phyloP scores from a whole-genome alignment of 2,113 vertebrate species.

The Pseudolaguvia tuberculata region DNA sequence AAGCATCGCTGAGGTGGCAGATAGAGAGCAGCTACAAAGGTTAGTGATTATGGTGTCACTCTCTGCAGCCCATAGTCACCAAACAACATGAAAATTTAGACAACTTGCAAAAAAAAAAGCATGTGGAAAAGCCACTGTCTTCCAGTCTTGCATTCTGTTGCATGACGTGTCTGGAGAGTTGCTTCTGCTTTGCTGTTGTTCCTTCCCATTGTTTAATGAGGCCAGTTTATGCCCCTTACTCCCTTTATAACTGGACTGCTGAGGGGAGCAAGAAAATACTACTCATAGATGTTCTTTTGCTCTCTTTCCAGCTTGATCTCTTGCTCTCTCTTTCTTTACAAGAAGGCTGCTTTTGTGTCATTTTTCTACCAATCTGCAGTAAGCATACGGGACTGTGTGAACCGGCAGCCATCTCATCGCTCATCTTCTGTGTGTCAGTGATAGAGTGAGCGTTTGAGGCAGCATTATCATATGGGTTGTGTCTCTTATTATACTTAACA shows the following conservation, averaged over 20 bases:
- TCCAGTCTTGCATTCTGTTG: slow-evolving; percentile 9
- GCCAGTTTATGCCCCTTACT: slow-evolving; percentile 3
- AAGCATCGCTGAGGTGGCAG: not conserved
- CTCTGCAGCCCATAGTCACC: not conserved
- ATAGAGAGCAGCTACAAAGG: slow-evolving; percentile 7
- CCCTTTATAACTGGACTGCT: slow-evolving; percentile 35
- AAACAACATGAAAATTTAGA: not conserved
- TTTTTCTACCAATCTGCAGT: slow-evolving; percentile 12
- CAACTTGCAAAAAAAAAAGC: not conserved
- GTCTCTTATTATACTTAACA: slow-evolving; percentile 48
- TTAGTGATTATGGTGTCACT: not conserved
- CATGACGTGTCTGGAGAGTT: slow-evolving; percentile 41
- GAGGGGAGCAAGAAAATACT: slow-evolving; percentile 25
- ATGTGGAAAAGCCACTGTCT: slow-evolving; percentile 1
- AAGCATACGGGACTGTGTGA: slow-evolving; percentile 41
- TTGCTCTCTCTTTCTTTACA: not conserved
- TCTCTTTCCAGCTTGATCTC: slow-evolving; percentile 2
- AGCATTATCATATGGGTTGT: slow-evolving; percentile 41
- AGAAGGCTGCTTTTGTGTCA: not conserved
- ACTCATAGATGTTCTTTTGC: slow-evolving; percentile 20
- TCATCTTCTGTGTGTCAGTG: slow-evolving; percentile 49
- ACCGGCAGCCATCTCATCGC: slow-evolving; percentile 40
- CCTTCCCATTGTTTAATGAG: slow-evolving; percentile 30
- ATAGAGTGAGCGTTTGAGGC: slow-evolving; percentile 47
- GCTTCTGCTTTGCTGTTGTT: slow-evolving; percentile 28